Evolutionary conservation across 2,113 vertebrate species (phyloP).

Genomic region (Calonectris borealis): DNA sequence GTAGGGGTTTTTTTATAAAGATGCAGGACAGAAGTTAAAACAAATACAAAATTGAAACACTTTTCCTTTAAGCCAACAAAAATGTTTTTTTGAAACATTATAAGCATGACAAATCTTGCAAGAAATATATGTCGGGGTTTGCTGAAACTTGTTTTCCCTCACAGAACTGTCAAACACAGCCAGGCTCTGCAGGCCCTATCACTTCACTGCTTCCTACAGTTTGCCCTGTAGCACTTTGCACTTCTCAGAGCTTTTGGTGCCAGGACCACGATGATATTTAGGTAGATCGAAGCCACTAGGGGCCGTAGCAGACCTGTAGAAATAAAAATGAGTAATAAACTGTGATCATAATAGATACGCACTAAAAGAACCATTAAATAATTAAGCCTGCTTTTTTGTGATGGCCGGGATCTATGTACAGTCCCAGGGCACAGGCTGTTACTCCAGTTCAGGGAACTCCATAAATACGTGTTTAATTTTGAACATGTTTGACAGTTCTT

Average conservation of each 20-base stretch:
- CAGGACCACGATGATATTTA: background rate
- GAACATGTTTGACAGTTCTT: background rate
- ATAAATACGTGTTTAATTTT: background rate
- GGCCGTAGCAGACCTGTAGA: constrained; percentile 2
- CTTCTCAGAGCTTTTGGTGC: background rate
- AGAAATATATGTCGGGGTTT: background rate
- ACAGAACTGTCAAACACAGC: background rate
- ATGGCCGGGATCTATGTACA: background rate
- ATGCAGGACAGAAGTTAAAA: background rate
- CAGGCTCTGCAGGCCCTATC: background rate
- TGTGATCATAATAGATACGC: background rate
- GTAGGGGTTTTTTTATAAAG: background rate
- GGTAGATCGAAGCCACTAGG: constrained; percentile 9
- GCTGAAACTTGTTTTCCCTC: constrained; percentile 13
- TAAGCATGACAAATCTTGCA: background rate
- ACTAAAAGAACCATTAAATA: background rate
- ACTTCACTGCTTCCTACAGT: background rate
- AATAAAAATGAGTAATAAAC: background rate
- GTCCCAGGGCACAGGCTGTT: background rate
- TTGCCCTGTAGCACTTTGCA: background rate
- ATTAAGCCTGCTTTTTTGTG: background rate
- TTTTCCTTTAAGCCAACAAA: background rate
- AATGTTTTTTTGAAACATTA: background rate
- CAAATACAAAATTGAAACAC: background rate
- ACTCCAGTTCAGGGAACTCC: background rate